Conservation (phyloP, 2,888 invertebrate species). For the Agrotis exclamationis region DNA sequence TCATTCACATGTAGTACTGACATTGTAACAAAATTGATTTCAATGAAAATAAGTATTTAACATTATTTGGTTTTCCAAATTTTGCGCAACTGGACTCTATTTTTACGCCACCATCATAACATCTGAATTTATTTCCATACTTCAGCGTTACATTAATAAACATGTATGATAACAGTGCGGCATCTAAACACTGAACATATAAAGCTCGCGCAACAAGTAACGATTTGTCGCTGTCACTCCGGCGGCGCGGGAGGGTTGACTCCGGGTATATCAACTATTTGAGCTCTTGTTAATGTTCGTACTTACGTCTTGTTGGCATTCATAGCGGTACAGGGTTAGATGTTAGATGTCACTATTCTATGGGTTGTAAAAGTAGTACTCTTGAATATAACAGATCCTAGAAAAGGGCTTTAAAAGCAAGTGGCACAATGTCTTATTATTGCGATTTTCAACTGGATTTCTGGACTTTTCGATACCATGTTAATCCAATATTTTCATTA, state of each 20-base stretch:
- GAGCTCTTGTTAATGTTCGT: constrained; percentile 66
- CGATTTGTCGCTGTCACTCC: constrained; percentile 82
- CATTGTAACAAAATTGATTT: no score
- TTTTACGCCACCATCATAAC: not conserved
- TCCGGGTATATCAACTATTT: constrained; percentile 67
- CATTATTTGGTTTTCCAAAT: no score
- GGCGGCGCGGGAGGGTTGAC: constrained; percentile 64
- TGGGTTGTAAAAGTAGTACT: not conserved
- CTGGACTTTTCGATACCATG: not conserved
- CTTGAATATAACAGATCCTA: not conserved
- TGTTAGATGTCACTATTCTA: constrained; percentile 16
- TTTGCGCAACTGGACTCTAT: not conserved
- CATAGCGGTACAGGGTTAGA: constrained; percentile 33
- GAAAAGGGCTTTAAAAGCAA: not conserved
- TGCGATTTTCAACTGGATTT: not conserved
- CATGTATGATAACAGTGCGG: constrained; percentile 60
- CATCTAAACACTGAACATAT: constrained; percentile 64
- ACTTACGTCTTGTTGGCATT: constrained; percentile 64
- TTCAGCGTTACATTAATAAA: constrained; percentile 61
- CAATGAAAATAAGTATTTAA: no score
- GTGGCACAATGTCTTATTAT: not conserved
- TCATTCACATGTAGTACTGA: no score
- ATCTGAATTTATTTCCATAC: constrained; percentile 29
- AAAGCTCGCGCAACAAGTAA: constrained; percentile 78
- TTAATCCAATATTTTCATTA: not conserved